These are phyloP conservation scores for Mesoligia furuncula DNA, from an alignment of 2,888 invertebrate genomes.

Conservation along the genomic window DNA sequence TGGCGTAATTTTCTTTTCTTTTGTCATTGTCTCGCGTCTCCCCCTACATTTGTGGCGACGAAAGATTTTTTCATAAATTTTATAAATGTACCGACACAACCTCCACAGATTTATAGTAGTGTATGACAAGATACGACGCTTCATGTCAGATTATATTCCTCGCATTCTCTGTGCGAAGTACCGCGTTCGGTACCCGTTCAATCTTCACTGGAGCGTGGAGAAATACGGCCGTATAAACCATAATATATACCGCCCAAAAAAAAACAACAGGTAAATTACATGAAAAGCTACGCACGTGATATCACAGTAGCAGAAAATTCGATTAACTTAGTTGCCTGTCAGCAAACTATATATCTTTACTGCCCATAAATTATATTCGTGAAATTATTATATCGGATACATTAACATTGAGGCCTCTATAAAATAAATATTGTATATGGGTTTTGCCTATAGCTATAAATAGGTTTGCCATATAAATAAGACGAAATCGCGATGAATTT, in stretches of 20 bases:
- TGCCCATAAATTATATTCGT: constrained; percentile 77
- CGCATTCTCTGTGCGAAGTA: constrained; percentile 73
- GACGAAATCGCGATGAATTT: constrained; percentile 27
- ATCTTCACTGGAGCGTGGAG: constrained; percentile 81
- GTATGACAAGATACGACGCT: constrained; percentile 59
- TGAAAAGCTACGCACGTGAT: constrained; percentile 81
- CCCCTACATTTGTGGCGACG: not conserved
- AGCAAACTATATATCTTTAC: constrained; percentile 80
- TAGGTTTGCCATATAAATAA: constrained; percentile 50
- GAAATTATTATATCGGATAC: constrained; percentile 75
- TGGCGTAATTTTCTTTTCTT: not conserved
- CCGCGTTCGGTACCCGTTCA: constrained; percentile 80
- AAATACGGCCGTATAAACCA: constrained; percentile 82
- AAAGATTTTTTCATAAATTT: constrained; percentile 61
- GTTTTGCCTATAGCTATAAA: constrained; percentile 47
- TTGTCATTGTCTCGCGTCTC: not conserved
- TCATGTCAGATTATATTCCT: constrained; percentile 68
- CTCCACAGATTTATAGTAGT: constrained; percentile 63
- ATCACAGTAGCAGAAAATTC: constrained; percentile 84
- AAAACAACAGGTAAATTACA: constrained; percentile 84
- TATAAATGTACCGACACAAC: constrained; percentile 56
- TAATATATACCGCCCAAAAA: constrained; percentile 80
- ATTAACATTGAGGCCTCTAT: constrained; percentile 70
- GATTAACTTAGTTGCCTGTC: constrained; percentile 82
- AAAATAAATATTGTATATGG: constrained; percentile 61